Evolutionary conservation across 1,140 invertebrate species (phyloP), one percentile per base, ranked within the genome.

Genomic region (Halyomorpha halys): DNA sequence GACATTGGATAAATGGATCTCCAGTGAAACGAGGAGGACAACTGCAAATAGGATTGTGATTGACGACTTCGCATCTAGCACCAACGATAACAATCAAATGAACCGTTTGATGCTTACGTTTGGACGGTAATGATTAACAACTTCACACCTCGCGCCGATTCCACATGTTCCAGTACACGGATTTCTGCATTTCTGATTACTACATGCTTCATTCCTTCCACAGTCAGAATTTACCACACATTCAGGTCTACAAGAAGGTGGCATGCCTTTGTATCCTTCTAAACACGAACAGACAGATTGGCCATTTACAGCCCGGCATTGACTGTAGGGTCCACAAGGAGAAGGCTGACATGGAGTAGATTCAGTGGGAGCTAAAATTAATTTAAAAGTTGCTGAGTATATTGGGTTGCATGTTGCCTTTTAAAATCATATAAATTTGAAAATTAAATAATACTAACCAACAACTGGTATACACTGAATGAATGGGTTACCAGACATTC

Each of bases 1-100:
- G 76, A 70, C 89, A 91, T 71, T 86, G 85, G 25, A 81, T 72
- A 68, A 88, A 87, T 53, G 88, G 86, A 79, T 90, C 84, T 44
- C 88, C 86, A 59, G 80, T 80, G 72, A 79, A 84, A 62, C 80
- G 79, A 53, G 77, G 70, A 19, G 78, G 78, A 71, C 87, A 90
- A 70, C 80, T 80, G 71, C 87, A 85, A 25, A 80, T 75, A n/a
- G 82, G 79, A 59, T 76, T 77, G 69, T 85, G 83, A 72, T 83
- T 86, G 30, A 84, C 74, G 14, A 86, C 83, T 61, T 79, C 75
- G 71, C 86, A 87, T 62, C 83, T 79, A 13, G 86, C 82, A 67
- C 79, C 78, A n/a, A n/a, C n/a, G n/a, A n/a, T n/a, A n/a, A n/a
- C n/a, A n/a, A n/a, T n/a, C n/a, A n/a, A n/a, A n/a, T n/a, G n/a